Evolutionary conservation across 2,113 vertebrate species (phyloP), one percentile per base, ranked within the genome.

Genomic region (Phalacrocorax aristotelis): DNA sequence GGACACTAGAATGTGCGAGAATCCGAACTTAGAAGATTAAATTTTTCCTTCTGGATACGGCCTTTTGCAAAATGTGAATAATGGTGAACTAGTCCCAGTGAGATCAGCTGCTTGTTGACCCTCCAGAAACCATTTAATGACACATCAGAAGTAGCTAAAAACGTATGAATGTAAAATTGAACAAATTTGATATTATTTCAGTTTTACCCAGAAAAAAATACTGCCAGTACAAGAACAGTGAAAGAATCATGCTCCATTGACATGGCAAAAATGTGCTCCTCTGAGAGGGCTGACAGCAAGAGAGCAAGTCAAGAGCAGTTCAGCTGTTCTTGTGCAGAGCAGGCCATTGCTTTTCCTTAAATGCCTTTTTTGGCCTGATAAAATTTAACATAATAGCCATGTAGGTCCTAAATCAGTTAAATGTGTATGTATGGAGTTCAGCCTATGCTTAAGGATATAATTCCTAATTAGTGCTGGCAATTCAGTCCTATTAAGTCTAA

Each of bases 401-500:
- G 19, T 60, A 70, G 54, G 42, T 74, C 51, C 42, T 87, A 83
- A 94, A 92, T 88, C 42, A 60, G 60, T 86, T 71, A 93, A 65
- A 83, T 55, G 16, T 36, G 38, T 54, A 42, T 54, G 13, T 77
- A 48, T 60, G 38, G 51, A 49, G 64, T 74, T 89, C 79, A 94
- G 44, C 46, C 11, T 66, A 51, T 46, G 52, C 75, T 88, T 80
- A 74, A 69, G 68, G 54, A 69, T 77, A 21, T 44, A 77, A 58
- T 83, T 93, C 55, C 49, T 70, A 92, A 83, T 92, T 92, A 81
- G 32, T 64, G 72, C 83, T 96, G 83, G 77, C 51, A 84, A 27
- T 95, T 90, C 74, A 64, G 77, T 75, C 32, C 26, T 80, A 40
- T 81, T 75, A 94, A 71, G n/a, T 80, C 58, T 51, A 71, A 92